phyloP scores from a whole-genome alignment of 2,888 invertebrate genomes.

The Dicranocentrus wangi region DNA sequence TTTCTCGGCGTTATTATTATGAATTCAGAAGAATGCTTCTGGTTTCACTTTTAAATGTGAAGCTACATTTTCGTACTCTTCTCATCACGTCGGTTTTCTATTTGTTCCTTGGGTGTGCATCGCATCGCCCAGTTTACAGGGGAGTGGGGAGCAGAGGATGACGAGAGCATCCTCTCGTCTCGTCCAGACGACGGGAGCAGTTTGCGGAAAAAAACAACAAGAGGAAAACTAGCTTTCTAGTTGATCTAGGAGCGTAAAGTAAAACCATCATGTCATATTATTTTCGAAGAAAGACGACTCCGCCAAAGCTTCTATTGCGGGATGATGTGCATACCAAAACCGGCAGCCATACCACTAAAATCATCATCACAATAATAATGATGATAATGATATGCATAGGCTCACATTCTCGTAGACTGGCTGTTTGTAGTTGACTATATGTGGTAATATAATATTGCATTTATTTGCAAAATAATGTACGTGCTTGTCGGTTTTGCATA shows the following conservation, averaged over 20 bases:
- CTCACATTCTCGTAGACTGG: neutral
- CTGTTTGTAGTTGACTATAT: neutral
- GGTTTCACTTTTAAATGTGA: neutral
- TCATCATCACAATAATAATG: constrained; percentile 31
- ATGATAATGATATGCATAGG: constrained; percentile 51
- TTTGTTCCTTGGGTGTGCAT: neutral
- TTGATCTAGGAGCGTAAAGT: neutral
- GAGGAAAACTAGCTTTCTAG: constrained; percentile 14
- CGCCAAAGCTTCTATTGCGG: neutral
- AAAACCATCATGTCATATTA: neutral
- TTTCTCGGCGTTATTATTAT: constrained; percentile 31
- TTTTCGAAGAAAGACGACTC: constrained; percentile 1
- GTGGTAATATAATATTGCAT: constrained; percentile 34
- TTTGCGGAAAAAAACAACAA: neutral
- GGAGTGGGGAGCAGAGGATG: too few species aligned
- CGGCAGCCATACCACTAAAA: neutral
- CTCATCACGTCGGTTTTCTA: constrained; percentile 6
- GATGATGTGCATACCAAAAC: neutral
- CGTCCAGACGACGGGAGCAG: neutral
- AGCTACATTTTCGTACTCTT: constrained; percentile 3
- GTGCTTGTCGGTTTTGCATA: constrained; percentile 12
- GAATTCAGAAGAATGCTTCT: constrained; percentile 24
- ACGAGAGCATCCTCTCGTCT: neutral
- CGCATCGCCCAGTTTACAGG: too few species aligned
- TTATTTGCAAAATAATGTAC: constrained; percentile 44